Evolutionary conservation across 2,888 invertebrate species (phyloP).

Genomic region (Sympetrum striolatum): DNA sequence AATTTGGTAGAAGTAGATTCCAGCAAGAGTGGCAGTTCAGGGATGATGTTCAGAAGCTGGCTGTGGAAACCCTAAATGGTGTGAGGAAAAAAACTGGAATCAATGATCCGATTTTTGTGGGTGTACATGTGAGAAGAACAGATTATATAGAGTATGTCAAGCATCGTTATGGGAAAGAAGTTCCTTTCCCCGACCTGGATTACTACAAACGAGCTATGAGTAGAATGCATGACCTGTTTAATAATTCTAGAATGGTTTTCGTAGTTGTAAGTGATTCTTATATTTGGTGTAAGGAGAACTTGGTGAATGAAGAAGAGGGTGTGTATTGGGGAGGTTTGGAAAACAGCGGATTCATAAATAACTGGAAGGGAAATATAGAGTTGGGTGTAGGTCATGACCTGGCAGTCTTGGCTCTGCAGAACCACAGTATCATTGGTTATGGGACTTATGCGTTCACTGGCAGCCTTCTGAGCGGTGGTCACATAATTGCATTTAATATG

Average conservation of each 20-base stretch:
- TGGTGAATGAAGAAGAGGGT: too few relatives aligned
- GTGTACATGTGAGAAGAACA: constrained; percentile 1
- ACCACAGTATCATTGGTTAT: too few relatives aligned
- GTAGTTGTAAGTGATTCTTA: too few relatives aligned
- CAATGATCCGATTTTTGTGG: neutral
- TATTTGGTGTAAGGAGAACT: too few relatives aligned
- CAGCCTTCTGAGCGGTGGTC: too few relatives aligned
- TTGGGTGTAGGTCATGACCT: neutral
- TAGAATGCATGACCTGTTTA: too few relatives aligned
- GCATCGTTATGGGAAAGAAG: neutral
- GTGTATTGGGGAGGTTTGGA: neutral
- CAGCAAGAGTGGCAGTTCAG: neutral
- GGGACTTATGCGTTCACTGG: too few relatives aligned
- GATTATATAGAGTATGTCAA: neutral
- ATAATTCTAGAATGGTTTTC: too few relatives aligned
- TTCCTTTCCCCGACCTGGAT: neutral
- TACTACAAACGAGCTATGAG: neutral
- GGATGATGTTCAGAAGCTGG: neutral
- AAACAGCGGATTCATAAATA: neutral
- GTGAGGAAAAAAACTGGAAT: neutral
- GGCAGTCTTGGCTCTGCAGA: too few relatives aligned
- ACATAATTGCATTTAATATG: too few relatives aligned
- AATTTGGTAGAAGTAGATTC: neutral
- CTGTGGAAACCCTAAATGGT: neutral
- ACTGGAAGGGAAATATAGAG: neutral